Conservation (phyloP, 2,888 invertebrate genomes). For the Pycnomerus fuliginosus region DNA sequence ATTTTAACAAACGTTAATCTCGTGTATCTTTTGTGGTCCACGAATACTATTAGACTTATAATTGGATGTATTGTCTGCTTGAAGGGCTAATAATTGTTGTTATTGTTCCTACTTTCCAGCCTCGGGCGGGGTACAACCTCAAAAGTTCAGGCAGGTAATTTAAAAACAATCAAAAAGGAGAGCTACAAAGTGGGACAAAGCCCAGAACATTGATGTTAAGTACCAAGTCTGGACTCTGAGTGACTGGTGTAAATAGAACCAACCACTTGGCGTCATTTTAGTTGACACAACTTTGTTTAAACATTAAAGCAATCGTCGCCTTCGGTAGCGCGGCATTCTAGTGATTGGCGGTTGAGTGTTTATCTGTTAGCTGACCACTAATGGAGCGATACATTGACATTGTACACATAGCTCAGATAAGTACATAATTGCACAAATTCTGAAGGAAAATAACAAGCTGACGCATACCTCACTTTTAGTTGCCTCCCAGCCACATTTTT, state of each 20-base stretch:
- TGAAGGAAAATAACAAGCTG: conserved; percentile 16
- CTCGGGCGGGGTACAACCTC: no score
- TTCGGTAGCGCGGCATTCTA: conserved; percentile 9
- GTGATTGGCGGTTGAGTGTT: conserved; percentile 25
- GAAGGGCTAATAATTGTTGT: no score
- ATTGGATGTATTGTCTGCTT: no score
- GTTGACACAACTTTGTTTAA: conserved; percentile 28
- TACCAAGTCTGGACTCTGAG: conserved; percentile 23
- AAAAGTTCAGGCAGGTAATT: no score
- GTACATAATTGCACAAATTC: conserved; percentile 26
- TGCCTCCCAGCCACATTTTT: no score
- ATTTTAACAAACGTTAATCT: no score
- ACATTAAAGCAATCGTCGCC: conserved; percentile 19
- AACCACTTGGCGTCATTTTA: conserved; percentile 23
- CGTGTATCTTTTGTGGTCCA: no score
- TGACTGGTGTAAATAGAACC: conserved; percentile 22
- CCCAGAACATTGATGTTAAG: conserved; percentile 25
- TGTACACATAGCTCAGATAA: conserved; percentile 29
- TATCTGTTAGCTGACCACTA: conserved; percentile 25
- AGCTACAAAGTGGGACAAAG: no score
- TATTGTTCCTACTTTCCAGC: no score
- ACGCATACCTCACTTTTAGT: no score
- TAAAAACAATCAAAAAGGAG: no score
- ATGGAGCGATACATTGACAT: conserved; percentile 32
- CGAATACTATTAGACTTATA: no score